Evolutionary conservation across 2,797 vertebrate genomes (phyloP).

Genomic region (Phalloptychus januarius): DNA sequence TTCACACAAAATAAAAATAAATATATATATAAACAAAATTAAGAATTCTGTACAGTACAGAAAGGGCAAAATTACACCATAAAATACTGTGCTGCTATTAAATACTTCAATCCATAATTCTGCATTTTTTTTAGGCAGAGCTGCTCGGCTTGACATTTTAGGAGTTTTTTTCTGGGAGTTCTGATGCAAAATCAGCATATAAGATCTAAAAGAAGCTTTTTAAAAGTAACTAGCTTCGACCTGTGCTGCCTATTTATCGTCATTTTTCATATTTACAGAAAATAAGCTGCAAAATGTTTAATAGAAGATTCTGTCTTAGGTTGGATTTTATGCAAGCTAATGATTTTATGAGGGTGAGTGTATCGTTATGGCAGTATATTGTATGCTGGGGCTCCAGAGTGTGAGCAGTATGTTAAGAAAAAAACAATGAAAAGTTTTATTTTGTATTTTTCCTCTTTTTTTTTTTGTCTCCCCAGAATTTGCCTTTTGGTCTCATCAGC

Average conservation of each 20-base stretch:
- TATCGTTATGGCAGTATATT: background rate
- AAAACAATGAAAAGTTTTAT: background rate
- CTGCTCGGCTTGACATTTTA: background rate
- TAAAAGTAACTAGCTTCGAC: no score
- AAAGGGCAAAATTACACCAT: background rate
- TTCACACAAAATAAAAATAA: background rate
- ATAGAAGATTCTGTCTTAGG: background rate
- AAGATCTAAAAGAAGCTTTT: no score
- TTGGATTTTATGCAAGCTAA: background rate
- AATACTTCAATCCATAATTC: background rate
- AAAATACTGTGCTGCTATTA: no score
- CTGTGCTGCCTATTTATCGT: no score
- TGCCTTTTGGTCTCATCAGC: background rate
- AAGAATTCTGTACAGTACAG: background rate
- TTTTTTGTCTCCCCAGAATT: background rate
- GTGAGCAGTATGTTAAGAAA: background rate
- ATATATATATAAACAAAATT: background rate
- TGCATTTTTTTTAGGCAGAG: background rate
- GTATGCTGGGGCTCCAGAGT: background rate
- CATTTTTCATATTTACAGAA: no score
- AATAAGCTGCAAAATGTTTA: no score
- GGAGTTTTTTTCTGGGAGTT: no score
- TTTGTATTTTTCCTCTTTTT: background rate
- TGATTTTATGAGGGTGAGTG: background rate
- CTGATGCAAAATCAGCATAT: no score